phyloP scores from a whole-genome alignment of 1,140 invertebrate genomes.

The Macrobrachium rosenbergii region DNA sequence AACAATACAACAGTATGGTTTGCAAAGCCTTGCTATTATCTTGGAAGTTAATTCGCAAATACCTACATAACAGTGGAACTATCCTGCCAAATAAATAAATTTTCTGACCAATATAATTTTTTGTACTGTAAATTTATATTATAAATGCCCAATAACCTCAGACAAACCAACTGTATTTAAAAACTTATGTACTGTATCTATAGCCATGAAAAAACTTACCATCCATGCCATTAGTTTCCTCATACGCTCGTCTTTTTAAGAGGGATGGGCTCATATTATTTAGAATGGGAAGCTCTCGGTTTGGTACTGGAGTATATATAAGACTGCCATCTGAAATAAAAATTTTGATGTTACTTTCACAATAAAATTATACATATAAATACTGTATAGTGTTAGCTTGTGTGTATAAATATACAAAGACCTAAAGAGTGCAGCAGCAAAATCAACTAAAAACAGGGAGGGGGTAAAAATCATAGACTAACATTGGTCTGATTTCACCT shows the following conservation, averaged over 20 bases:
- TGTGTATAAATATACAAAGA: background rate
- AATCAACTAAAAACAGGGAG: background rate
- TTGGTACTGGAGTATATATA: constrained; percentile 82
- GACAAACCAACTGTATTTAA: too few relatives aligned
- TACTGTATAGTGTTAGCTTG: background rate
- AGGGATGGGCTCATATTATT: constrained; percentile 72
- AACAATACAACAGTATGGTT: too few relatives aligned
- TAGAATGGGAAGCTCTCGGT: constrained; percentile 51
- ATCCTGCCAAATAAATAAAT: too few relatives aligned
- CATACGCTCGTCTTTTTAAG: constrained; percentile 83
- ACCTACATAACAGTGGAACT: too few relatives aligned
- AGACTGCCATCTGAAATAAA: constrained; percentile 81
- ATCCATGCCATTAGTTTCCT: constrained; percentile 91
- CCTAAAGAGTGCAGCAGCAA: background rate
- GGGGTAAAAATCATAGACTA: background rate
- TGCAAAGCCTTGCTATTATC: too few relatives aligned
- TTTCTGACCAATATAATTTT: too few relatives aligned
- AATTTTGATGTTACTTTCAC: background rate
- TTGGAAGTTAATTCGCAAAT: too few relatives aligned
- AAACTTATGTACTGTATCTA: too few relatives aligned
- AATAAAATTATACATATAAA: background rate
- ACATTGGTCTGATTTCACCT: background rate
- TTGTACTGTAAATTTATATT: too few relatives aligned
- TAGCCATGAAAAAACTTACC: constrained; percentile 72
- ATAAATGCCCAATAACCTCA: too few relatives aligned